phyloP scores from a whole-genome alignment of 1,140 invertebrate genomes.

The Lithobius niger region DNA sequence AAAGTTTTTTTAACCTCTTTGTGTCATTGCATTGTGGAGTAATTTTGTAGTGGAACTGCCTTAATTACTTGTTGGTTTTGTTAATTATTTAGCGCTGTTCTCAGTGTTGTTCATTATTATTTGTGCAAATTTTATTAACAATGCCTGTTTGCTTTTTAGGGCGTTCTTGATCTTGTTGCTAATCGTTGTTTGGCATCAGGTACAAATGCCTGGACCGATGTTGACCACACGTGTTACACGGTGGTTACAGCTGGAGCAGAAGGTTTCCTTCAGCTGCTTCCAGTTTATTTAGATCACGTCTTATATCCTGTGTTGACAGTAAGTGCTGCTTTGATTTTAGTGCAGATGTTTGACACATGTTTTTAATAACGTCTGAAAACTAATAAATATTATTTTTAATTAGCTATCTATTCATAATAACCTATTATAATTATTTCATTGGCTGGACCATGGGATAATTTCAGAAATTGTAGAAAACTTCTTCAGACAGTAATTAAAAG shows the following conservation, averaged over 20 bases:
- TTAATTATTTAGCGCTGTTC: too few relatives aligned
- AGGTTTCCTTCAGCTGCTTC: constrained; percentile 74
- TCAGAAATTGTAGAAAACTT: too few relatives aligned
- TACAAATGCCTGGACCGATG: constrained; percentile 68
- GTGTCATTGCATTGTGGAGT: too few relatives aligned
- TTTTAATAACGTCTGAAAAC: not conserved
- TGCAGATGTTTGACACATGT: too few relatives aligned
- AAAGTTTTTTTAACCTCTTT: too few relatives aligned
- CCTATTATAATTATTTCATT: too few relatives aligned
- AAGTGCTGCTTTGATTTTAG: constrained; percentile 25
- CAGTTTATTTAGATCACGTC: constrained; percentile 81
- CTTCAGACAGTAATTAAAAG: too few relatives aligned
- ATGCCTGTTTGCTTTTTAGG: constrained; percentile 35
- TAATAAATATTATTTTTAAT: too few relatives aligned
- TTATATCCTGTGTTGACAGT: constrained; percentile 67
- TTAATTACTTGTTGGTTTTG: too few relatives aligned
- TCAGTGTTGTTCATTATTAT: not conserved
- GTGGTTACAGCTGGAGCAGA: constrained; percentile 71
- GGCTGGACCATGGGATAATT: too few relatives aligned
- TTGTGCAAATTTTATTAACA: not conserved
- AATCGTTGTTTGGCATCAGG: constrained; percentile 79
- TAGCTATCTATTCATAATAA: too few relatives aligned
- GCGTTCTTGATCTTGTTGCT: constrained; percentile 71
- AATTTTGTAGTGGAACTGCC: not conserved
- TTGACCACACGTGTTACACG: constrained; percentile 79